Evolutionary conservation across 1,140 invertebrate genomes (phyloP).

Genomic region (Drosophila kikkawai): DNA sequence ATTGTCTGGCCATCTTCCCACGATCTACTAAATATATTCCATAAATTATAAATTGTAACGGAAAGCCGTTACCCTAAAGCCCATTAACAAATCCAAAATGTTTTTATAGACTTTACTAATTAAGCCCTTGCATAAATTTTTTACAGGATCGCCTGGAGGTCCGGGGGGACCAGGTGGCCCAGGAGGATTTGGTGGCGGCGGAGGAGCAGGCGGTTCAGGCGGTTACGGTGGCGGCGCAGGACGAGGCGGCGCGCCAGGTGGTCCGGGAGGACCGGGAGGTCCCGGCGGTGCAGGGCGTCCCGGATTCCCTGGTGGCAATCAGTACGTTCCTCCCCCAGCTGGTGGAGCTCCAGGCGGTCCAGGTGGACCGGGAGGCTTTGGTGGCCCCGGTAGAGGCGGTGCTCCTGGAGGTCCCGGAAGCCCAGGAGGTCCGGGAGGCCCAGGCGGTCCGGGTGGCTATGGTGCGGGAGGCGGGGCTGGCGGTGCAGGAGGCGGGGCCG

Average conservation of each 20-base stretch:
- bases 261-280: neutral
- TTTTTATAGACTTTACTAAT: neutral
- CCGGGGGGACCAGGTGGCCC: constrained; percentile 2
- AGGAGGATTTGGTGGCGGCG: neutral
- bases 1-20: constrained; percentile 2
- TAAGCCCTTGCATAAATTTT: neutral
- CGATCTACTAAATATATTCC: constrained; percentile 6
- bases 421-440: constrained; percentile 31
- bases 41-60: constrained; percentile 7
- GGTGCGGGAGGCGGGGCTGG: neutral
- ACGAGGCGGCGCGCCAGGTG: constrained; percentile 36
- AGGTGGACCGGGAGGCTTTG: constrained; percentile 44
- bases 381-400: constrained; percentile 27
- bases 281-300: constrained; percentile 8
- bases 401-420: constrained; percentile 19
- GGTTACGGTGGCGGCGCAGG: constrained; percentile 33
- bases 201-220: constrained; percentile 19
- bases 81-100: neutral
- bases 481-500: constrained; percentile 20
- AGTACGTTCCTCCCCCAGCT: constrained; percentile 26
- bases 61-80: neutral
- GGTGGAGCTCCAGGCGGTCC: constrained; percentile 23
- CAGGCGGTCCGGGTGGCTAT: constrained; percentile 17
- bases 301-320: constrained; percentile 27
- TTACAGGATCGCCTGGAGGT: constrained; percentile 2